Conservation (phyloP, 1,140 invertebrate genomes). For the Hetaerina americana region DNA sequence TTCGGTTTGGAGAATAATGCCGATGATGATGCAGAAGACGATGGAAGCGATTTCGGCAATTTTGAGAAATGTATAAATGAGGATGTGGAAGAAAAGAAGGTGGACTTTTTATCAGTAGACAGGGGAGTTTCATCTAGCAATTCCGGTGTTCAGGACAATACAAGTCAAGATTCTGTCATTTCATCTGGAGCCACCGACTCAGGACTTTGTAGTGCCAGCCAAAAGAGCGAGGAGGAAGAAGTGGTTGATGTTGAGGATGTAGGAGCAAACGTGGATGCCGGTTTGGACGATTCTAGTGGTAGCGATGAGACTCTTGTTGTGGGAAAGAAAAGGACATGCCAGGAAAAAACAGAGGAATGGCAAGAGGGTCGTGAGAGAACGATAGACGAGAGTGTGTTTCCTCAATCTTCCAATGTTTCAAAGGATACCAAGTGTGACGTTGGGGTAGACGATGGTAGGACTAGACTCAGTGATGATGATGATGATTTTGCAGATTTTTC, state of each 20-base stretch:
- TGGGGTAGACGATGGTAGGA: background rate
- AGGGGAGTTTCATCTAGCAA: background rate
- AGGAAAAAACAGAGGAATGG: background rate
- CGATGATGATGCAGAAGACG: background rate
- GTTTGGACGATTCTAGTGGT: slow-evolving; percentile 1
- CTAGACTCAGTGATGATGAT: background rate
- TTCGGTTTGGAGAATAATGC: background rate
- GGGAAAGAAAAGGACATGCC: background rate
- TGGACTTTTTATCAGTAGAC: background rate
- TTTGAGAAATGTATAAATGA: background rate
- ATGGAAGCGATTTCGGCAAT: background rate
- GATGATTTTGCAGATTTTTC: background rate
- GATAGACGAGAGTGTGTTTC: background rate
- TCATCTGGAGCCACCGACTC: background rate
- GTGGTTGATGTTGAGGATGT: background rate
- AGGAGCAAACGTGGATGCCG: background rate
- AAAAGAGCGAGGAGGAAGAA: background rate
- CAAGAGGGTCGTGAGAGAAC: background rate
- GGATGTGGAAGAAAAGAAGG: background rate
- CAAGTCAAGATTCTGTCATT: background rate
- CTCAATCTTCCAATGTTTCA: background rate
- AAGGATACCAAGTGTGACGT: background rate
- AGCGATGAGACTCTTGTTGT: slow-evolving; percentile 3
- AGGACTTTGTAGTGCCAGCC: background rate
- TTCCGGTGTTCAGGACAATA: background rate